These are phyloP conservation scores for Scaptodrosophila lebanonensis DNA, from an alignment of 1,140 invertebrate species.

Conservation along the genomic window DNA sequence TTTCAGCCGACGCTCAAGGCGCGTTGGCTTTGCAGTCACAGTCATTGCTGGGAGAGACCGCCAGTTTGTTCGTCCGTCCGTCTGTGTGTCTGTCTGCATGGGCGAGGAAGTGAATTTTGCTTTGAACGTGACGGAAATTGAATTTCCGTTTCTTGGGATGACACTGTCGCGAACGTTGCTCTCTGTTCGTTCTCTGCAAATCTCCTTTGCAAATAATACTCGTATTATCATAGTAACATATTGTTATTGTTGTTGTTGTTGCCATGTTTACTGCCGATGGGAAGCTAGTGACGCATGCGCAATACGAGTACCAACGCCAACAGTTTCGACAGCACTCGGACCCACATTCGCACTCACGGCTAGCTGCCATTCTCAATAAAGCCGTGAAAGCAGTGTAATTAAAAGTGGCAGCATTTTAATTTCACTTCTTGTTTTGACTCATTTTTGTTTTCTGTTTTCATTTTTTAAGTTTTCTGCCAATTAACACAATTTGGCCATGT, in stretches of 20 bases:
- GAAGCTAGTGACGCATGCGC: slow-evolving; percentile 64
- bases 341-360: no score
- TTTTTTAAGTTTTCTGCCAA: no score
- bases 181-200: no score
- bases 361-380: no score
- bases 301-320: slow-evolving; percentile 21
- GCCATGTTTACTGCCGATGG: slow-evolving; percentile 16
- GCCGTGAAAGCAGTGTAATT: no score
- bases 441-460: no score
- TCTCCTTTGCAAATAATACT: no score
- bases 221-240: no score
- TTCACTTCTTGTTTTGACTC: slow-evolving; percentile 33
- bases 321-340: no score
- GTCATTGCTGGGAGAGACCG: no score
- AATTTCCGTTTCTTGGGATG: slow-evolving; percentile 69
- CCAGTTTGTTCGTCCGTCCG: no score
- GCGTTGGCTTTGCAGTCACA: no score
- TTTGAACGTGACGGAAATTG: slow-evolving; percentile 69
- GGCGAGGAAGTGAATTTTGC: slow-evolving; percentile 58
- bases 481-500: neutral
- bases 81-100: slow-evolving; percentile 26
- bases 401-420: slow-evolving; percentile 40
- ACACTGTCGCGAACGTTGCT: slow-evolving; percentile 45
- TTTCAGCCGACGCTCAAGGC: neutral
- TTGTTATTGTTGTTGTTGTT: neutral